Evolutionary conservation across 1,140 invertebrate genomes (phyloP).

Genomic region (Drosophila fuyamai): DNA sequence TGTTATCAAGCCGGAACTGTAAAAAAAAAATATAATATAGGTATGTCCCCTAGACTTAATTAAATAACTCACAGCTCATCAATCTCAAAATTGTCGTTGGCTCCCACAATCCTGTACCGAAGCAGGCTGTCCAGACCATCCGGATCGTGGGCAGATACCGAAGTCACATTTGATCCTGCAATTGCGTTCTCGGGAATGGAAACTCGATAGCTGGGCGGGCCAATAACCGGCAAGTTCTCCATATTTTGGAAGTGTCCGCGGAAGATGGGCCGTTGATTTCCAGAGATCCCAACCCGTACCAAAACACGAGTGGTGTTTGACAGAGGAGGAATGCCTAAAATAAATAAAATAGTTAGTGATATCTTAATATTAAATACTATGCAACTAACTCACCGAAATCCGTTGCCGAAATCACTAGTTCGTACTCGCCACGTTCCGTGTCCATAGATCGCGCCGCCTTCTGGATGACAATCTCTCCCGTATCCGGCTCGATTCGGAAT

Average conservation of each 20-base stretch:
- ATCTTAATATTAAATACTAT: too few species aligned
- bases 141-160: slow-evolving; percentile 90
- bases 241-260: slow-evolving; percentile 88
- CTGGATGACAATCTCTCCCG: slow-evolving; percentile 89
- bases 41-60: neutral
- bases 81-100: slow-evolving; percentile 92
- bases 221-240: slow-evolving; percentile 85
- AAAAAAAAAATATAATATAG: slow-evolving; percentile 9
- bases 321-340: slow-evolving; percentile 86
- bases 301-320: slow-evolving; percentile 88
- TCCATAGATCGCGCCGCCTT: slow-evolving; percentile 89
- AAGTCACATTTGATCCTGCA: slow-evolving; percentile 89
- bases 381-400: slow-evolving; percentile 87
- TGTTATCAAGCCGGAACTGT: slow-evolving; percentile 89
- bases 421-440: slow-evolving; percentile 90
- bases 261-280: slow-evolving; percentile 91
- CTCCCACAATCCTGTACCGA: slow-evolving; percentile 90
- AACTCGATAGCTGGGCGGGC: slow-evolving; percentile 89
- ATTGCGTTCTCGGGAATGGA: slow-evolving; percentile 89
- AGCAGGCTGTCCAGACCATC: slow-evolving; percentile 90
- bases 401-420: slow-evolving; percentile 89
- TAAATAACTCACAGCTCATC: slow-evolving; percentile 87
- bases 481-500: slow-evolving; percentile 88
- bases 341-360: neutral
- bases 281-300: slow-evolving; percentile 90